phyloP scores from a whole-genome alignment of 1,140 invertebrate genomes.

The Leucophenga varia region DNA sequence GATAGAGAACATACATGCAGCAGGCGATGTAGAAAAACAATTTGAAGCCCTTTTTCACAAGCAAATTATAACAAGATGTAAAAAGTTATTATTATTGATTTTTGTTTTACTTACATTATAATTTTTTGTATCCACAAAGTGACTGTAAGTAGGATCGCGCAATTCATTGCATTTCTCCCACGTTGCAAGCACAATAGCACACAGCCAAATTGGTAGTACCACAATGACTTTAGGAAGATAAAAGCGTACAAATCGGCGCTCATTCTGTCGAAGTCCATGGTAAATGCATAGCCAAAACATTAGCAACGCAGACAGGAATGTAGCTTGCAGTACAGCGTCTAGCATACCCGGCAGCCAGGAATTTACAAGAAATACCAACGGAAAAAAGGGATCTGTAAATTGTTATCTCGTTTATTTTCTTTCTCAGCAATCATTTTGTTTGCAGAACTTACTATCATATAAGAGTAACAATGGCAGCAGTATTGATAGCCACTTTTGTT shows the following conservation, averaged over 20 bases:
- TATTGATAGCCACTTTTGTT: slow-evolving; percentile 94
- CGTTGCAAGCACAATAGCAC: slow-evolving; percentile 79
- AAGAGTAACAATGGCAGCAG: slow-evolving; percentile 86
- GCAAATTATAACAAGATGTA: not conserved
- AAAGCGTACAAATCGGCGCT: slow-evolving; percentile 80
- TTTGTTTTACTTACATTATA: slow-evolving; percentile 72
- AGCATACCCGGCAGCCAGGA: slow-evolving; percentile 89
- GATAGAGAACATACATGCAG: slow-evolving; percentile 81
- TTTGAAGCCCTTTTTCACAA: slow-evolving; percentile 78
- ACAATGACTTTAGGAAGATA: slow-evolving; percentile 89
- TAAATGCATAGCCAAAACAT: slow-evolving; percentile 88
- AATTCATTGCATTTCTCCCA: slow-evolving; percentile 90
- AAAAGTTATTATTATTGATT: not conserved
- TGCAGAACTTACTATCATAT: slow-evolving; percentile 78
- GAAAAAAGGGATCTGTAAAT: slow-evolving; percentile 87
- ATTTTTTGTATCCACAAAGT: slow-evolving; percentile 82
- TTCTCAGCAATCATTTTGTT: not conserved
- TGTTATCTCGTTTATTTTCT: not conserved
- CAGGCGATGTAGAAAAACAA: slow-evolving; percentile 86
- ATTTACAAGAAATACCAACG: slow-evolving; percentile 84
- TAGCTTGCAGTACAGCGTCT: slow-evolving; percentile 87
- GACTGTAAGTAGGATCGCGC: slow-evolving; percentile 91
- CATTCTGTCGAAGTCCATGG: slow-evolving; percentile 92
- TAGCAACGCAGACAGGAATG: slow-evolving; percentile 83
- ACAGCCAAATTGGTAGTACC: slow-evolving; percentile 84